Base-by-base conservation (phyloP, 2,797 vertebrate genomes). In the Notoglanidium macrostoma region DNA sequence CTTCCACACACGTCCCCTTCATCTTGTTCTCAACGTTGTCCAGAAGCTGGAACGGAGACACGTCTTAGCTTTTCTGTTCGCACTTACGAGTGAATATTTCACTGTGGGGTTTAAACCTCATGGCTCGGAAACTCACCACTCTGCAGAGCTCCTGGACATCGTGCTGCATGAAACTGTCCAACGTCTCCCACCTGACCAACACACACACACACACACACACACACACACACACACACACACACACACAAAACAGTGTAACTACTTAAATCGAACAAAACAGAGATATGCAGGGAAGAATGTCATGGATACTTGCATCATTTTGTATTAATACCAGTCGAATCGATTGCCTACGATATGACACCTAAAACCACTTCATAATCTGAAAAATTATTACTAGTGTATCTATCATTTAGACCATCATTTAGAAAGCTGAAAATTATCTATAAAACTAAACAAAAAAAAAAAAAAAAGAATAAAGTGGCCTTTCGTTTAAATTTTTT, bases 1-100 rank as follows among this genome's bases (percentile, higher is more conserved):
- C 98, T 93, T 99, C 98, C 89, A 99, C 98, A 92, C 98, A 99
- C 0, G 98, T 99, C 94, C 98, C 98, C 96, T 99, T 99, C 98
- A 99, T 99, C 96, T 99, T 99, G 91, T 99, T 99, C 94, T 99
- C 98, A 90, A 99, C 98, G 0, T 99, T 99, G 96, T 99, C 98
- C 73, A 99, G 96, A 86, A 99, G 96, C 98, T 99, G 94, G 68
- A 96, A 91, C 9, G 15, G 59, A 54, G 44, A 83, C 59, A 80
- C 51, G 2, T 0, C 21, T 85, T 77, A 78, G 72, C 44, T 73
- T 40, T 40, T n/a, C 10, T 1, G n/a, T 29, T 17, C 3, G 8
- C 63, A 59, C 21, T 40, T 65, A 67, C 4, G 0, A 76, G 7
- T 0, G 26, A 79, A 63, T 9, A 46, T 44, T 29, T 63, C 57